Evolutionary conservation across 2,797 vertebrate genomes (phyloP).

Genomic region (Coregonus ussuriensis): DNA sequence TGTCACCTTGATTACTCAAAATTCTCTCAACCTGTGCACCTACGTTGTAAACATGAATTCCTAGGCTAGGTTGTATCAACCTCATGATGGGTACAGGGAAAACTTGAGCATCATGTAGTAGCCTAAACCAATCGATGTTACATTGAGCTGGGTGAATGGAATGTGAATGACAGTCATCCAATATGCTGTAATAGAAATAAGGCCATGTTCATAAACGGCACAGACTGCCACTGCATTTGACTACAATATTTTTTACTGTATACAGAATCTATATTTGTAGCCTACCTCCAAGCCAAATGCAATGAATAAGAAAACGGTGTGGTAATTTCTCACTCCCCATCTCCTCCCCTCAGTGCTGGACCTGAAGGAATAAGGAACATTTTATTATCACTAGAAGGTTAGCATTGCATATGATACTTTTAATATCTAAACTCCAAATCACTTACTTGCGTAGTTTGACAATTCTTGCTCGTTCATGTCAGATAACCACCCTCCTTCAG

Average conservation of each 20-base stretch:
- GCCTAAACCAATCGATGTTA: no score
- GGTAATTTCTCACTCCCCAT: conserved; percentile 32
- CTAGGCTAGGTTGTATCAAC: no score
- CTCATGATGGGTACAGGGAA: no score
- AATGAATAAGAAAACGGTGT: conserved; percentile 26
- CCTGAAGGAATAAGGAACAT: conserved; percentile 22
- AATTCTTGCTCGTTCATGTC: neutral
- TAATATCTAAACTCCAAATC: neutral
- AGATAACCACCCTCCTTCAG: neutral
- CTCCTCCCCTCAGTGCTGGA: conserved; percentile 2
- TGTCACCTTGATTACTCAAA: no score
- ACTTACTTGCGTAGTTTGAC: neutral
- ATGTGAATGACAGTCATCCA: no score
- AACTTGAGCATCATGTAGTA: no score
- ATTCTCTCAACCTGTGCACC: no score
- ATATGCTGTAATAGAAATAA: no score
- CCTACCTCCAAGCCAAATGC: conserved; percentile 46
- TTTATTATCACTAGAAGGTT: conserved; percentile 11
- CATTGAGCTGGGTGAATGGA: no score
- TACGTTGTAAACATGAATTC: no score
- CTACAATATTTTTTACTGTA: neutral
- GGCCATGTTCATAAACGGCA: no score
- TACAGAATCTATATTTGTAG: neutral
- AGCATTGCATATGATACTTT: neutral
- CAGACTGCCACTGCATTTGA: neutral